Conservation (phyloP, 2,113 vertebrate species). For the Xyrauchen texanus region DNA sequence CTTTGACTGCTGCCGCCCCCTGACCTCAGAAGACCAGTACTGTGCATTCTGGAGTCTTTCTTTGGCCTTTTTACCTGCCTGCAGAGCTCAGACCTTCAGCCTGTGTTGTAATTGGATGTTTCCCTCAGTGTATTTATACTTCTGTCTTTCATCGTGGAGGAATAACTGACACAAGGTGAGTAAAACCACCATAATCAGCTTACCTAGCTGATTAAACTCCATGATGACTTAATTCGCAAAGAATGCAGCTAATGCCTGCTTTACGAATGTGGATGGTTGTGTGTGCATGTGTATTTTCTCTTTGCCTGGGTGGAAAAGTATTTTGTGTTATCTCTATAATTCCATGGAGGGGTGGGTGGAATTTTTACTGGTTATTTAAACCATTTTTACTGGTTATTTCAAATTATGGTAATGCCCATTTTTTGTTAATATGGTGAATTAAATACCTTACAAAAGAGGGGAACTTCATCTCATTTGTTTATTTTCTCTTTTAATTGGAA, state of each 20-base stretch:
- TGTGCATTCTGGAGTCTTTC: constrained; percentile 28
- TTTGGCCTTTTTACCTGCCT: constrained; percentile 1
- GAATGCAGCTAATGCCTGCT: neutral
- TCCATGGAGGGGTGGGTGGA: neutral
- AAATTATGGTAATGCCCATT: no score
- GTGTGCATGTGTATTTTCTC: constrained; percentile 5
- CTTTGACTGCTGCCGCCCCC: constrained; percentile 33
- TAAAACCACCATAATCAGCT: constrained; percentile 50
- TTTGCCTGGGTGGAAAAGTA: neutral
- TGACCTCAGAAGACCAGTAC: constrained; percentile 37
- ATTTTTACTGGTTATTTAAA: no score
- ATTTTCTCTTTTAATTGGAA: no score
- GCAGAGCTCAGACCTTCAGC: constrained; percentile 18
- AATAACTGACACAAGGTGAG: constrained; percentile 40
- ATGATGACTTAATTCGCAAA: constrained; percentile 44
- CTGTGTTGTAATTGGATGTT: constrained; percentile 49
- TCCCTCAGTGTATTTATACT: constrained; percentile 14
- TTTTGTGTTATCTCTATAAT: neutral
- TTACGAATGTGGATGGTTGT: neutral
- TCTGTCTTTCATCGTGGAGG: neutral
- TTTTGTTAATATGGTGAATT: no score
- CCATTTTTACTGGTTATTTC: no score
- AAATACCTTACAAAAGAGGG: no score
- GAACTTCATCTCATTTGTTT: no score
- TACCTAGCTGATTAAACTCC: constrained; percentile 46